These are phyloP conservation scores for Scolopax bukidnonensis DNA, from an alignment of 2,797 vertebrate genomes.

Conservation along the genomic window DNA sequence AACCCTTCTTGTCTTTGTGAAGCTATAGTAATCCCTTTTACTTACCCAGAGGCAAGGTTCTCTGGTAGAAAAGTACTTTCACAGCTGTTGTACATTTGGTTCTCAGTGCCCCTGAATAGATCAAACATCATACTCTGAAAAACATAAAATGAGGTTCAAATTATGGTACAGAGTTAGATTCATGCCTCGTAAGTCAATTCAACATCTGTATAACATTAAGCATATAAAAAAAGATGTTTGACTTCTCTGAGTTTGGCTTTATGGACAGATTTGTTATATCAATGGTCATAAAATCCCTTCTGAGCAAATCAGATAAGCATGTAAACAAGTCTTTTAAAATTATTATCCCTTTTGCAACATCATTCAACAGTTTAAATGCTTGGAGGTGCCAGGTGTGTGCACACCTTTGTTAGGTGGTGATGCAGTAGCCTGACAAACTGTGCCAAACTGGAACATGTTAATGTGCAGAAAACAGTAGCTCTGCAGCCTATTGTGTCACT, in stretches of 20 bases:
- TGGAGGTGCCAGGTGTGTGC: not conserved
- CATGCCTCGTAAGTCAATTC: not conserved
- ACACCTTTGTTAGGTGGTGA: not conserved
- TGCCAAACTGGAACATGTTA: not conserved
- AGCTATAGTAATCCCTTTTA: not conserved
- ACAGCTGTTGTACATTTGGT: not conserved
- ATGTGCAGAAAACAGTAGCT: not conserved
- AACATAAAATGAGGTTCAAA: not conserved
- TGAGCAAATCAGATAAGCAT: not conserved
- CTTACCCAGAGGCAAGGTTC: not conserved
- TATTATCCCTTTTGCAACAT: not conserved
- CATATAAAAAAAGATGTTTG: not conserved
- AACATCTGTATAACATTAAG: not conserved
- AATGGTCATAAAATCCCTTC: not conserved
- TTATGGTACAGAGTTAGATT: not conserved
- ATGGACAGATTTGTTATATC: not conserved
- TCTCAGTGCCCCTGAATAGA: not conserved
- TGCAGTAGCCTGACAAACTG: not conserved
- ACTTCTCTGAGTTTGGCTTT: not conserved
- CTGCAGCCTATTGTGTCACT: not conserved
- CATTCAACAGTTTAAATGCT: not conserved
- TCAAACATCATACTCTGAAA: not conserved
- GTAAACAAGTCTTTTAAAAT: not conserved
- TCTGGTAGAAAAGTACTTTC: not conserved
- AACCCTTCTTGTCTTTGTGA: not conserved